These are phyloP conservation scores for Micoletzkya japonica DNA, from an alignment of 2,888 invertebrate genomes.

Conservation along the genomic window DNA sequence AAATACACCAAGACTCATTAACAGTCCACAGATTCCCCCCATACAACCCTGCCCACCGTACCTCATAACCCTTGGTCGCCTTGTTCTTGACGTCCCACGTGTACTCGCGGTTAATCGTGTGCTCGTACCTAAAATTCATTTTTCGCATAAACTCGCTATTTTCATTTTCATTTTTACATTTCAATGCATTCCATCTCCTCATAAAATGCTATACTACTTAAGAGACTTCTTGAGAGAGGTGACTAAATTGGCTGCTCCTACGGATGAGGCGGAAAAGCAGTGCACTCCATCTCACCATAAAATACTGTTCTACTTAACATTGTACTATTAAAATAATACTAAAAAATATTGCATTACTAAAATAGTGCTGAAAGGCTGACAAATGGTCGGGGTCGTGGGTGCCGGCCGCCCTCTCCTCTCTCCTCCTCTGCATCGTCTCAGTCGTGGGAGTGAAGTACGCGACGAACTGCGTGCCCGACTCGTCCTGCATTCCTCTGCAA, in stretches of 20 bases:
- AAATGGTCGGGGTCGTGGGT: conserved; percentile 70
- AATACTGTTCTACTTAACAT: no score
- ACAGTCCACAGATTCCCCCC: not conserved
- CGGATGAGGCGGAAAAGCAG: no score
- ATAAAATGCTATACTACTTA: no score
- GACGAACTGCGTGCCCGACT: conserved; percentile 97
- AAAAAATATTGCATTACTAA: not conserved
- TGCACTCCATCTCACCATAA: no score
- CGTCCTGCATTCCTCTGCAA: conserved; percentile 94
- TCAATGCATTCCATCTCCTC: no score
- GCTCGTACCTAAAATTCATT: conserved; percentile 80
- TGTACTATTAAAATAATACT: no score
- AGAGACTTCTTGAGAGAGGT: no score
- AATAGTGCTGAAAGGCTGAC: conserved; percentile 28
- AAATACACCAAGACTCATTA: no score
- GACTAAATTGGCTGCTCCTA: no score
- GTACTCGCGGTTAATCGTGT: conserved; percentile 94
- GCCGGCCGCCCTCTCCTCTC: conserved; percentile 77
- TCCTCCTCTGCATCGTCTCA: conserved; percentile 85
- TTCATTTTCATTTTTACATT: conserved; percentile 4
- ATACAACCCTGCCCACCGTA: not conserved
- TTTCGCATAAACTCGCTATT: no score
- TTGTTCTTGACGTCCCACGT: conserved; percentile 97
- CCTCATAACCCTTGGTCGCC: conserved; percentile 66
- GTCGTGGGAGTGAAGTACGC: conserved; percentile 96